Base-by-base conservation (phyloP, 2,888 invertebrate genomes). In the Eustalomyia histrio region DNA sequence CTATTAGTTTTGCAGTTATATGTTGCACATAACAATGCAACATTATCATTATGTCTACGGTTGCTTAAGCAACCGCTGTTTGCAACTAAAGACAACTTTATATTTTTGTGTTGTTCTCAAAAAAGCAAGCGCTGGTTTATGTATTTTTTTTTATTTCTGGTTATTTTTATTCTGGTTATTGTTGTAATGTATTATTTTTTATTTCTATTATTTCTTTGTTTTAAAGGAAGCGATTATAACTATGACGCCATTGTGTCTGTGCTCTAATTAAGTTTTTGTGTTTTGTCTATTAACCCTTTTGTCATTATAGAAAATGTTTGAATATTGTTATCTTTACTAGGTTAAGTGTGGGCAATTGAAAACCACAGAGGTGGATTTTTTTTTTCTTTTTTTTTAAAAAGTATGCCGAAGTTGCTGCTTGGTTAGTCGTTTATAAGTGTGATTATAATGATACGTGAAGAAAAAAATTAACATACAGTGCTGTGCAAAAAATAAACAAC, bases 31-130 rank as follows among this genome's bases (percentile, higher is more conserved):
- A 86, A 83, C 86, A 87, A 87, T 89, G 87, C 87, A 89, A 88
- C 90, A 90, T 90, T 86, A 89, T 89, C 89, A 90, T 90, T 88
- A 89, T 88, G 87, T 85, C 86, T 85, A 74, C 67, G 69, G 83
- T 83, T 83, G 79, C 82, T 69, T 67, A 73, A 52, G 79, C 83
- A 82, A 82, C 83, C 82, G 81, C 84, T 85, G 84, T 84, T 65
- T 60, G 9, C 61, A 52, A 55, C 47, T 63, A 69, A 75, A 78
- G 39, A n/a, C 81, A 79, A 79, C 65, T 80, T 79, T 76, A 65
- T 65, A n/a, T 76, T 71, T 74, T 72, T 52, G 24, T 52, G 39
- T 61, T 47, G 18, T 64, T n/a, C 50, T 53, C 2, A 16, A 55
- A 33, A 24, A 9, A 52, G 3, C 12, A 24, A 39, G 9, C 24